Percentiles rank a stretch among this genome's conserved stretches.
These are phyloP conservation scores for Ecdyonurus torrentis DNA, from an alignment of 2,888 invertebrate genomes.

Conservation along the genomic window DNA sequence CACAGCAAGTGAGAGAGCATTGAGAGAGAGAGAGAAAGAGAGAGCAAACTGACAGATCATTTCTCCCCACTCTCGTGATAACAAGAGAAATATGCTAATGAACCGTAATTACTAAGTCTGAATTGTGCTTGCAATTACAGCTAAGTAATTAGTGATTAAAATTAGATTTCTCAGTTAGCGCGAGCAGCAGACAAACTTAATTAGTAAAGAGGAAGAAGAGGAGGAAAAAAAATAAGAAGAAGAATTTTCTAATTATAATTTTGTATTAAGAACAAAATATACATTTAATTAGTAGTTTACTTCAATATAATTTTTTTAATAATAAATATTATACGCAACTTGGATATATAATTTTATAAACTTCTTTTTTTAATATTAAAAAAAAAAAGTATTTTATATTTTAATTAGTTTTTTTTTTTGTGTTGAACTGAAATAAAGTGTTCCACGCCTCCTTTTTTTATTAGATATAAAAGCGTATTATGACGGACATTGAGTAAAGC, in stretches of 20 bases:
- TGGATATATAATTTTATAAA: neutral
- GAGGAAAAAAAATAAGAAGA: neutral
- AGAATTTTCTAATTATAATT: neutral
- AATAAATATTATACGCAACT: neutral
- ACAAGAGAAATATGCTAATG: constrained; percentile 3
- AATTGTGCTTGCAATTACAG: constrained; percentile 16
- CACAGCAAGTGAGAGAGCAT: too few relatives aligned
- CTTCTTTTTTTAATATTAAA: too few relatives aligned
- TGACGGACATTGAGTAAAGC: neutral
- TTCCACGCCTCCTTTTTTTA: neutral
- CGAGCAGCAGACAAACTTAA: neutral
- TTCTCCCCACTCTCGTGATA: neutral
- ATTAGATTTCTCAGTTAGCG: constrained; percentile 32
- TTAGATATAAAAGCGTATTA: neutral
- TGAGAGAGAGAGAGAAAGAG: too few relatives aligned
- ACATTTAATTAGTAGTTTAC: neutral
- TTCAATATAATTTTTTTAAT: neutral
- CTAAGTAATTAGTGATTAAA: constrained; percentile 41
- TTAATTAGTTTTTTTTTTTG: neutral
- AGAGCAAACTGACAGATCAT: neutral
- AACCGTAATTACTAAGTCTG: constrained; percentile 3
- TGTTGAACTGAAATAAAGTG: neutral
- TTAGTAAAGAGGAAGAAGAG: neutral
- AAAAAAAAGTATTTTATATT: too few relatives aligned
- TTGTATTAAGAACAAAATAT: neutral